Conservation (phyloP, 2,113 vertebrate genomes). For the Monopterus albus region DNA sequence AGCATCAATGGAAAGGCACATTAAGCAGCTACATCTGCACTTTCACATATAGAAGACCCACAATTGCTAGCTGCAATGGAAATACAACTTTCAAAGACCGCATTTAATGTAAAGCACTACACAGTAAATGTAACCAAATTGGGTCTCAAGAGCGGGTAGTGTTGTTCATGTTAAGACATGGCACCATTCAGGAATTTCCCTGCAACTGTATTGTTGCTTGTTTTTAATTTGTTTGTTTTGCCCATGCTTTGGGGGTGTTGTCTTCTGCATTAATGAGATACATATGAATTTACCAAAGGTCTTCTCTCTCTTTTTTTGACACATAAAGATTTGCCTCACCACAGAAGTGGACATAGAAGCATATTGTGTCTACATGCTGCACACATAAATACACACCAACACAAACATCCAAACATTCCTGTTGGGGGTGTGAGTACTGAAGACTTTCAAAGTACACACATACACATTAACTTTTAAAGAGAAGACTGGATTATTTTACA, state of each 20-base stretch:
- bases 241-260: slow-evolving; percentile 61
- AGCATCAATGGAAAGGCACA: slow-evolving; percentile 39
- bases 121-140: slow-evolving; percentile 56
- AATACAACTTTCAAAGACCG: slow-evolving; percentile 64
- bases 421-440: slow-evolving; percentile 41
- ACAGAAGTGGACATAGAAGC: not conserved
- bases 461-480: slow-evolving; percentile 50
- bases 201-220: slow-evolving; percentile 58
- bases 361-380: not conserved
- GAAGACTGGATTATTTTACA: slow-evolving; percentile 55
- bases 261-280: slow-evolving; percentile 72
- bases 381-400: not conserved
- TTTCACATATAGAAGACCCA: slow-evolving; percentile 51
- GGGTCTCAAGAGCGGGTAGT: slow-evolving; percentile 43
- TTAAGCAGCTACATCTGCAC: slow-evolving; percentile 59
- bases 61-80: slow-evolving; percentile 68
- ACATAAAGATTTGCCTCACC: slow-evolving; percentile 19
- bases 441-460: slow-evolving; percentile 37
- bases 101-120: slow-evolving; percentile 70
- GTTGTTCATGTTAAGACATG: slow-evolving; percentile 66
- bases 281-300: slow-evolving; percentile 55
- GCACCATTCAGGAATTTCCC: slow-evolving; percentile 50
- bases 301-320: slow-evolving; percentile 50
- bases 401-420: slow-evolving; percentile 49
- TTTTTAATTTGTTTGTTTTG: slow-evolving; percentile 72